Base-by-base conservation (phyloP, 23 tunicate species). In the Oikopleura dioica region DNA sequence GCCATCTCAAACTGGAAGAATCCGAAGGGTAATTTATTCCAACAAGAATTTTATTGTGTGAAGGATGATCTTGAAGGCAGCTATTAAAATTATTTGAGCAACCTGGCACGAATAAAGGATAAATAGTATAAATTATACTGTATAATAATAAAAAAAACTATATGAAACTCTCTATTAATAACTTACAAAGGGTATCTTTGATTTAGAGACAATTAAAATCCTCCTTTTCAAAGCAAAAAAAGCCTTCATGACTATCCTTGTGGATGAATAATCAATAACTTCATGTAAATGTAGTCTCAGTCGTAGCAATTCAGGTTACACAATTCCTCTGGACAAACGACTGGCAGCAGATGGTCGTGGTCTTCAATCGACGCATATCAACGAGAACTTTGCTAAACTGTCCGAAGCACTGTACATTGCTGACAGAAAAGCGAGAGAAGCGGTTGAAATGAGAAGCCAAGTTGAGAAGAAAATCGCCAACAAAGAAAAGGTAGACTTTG, bases 261-360 rank as follows among this genome's bases (percentile, higher is more conserved):
- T n/a, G n/a, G n/a, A n/a, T n/a, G n/a, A n/a, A n/a, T n/a, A n/a
- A n/a, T n/a, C n/a, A n/a, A n/a, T n/a, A n/a, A n/a, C n/a, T n/a
- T n/a, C n/a, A n/a, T n/a, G n/a, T n/a, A n/a, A n/a, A n/a, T n/a
- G n/a, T n/a, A n/a, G n/a, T n/a, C n/a, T n/a, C n/a, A n/a, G n/a
- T n/a, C n/a, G n/a, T n/a, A n/a, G n/a, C n/a, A n/a, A 21, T 81
- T 44, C 82, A 91, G 97, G 97, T 35, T 87, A 91, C 81, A 91
- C 97, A 63, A 91, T 91, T 78, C 97, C 97, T 35, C 83, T 91
- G 33, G 97, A 91, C 80, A 91, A 91, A 68, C 83, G 97, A 35
- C 80, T 91, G 4, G 97, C 97, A 24, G 97, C 97, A 24, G 97
- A 91, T 38, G 97, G 97, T 21, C 72, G 97, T 59, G 97, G 97